Evolutionary conservation across 2,888 invertebrate species (phyloP), one percentile per base, ranked within the genome.

Genomic region (Hypercompe scribonia): DNA sequence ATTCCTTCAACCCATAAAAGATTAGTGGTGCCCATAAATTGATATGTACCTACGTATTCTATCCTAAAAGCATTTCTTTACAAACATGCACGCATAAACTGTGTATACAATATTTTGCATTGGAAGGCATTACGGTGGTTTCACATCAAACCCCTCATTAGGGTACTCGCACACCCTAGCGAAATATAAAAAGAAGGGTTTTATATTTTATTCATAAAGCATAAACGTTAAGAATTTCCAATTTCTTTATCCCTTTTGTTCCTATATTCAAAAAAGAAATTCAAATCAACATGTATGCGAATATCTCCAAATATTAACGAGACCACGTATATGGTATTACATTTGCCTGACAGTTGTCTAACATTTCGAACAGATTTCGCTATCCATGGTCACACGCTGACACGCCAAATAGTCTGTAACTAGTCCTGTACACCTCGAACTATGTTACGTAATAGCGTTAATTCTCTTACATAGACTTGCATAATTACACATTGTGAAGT

Each of bases 61-160:
- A 61, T 61, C 33, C 46, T 42, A 58, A 74, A 68, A 65, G 31
- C 28, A 13, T 64, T 74, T 65, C 70, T 71, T 71, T 65, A 71
- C 68, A 71, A 71, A 68, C 61, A 74, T 74, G 71, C 68, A 68
- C 61, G 68, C 71, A 65, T 71, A 71, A 74, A 74, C 68, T 74
- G 71, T 65, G 68, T 74, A 68, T 71, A 82, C 82, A 80, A 80
- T 78, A 84, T 84, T 84, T 84, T 84, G 83, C 82, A 84, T 83
- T 84, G 84, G 75, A 77, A 82, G 76, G 78, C 80, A 83, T 84
- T 78, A 80, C 82, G 75, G 74, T 71, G 68, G 74, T 67, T 65
- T 65, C 33, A 68, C 68, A 46, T 74, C 66, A 50, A 70, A 70
- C 64, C 63, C 66, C 68, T 73, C n/a, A 8, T 72, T 65, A 74